Evolutionary conservation across 2,113 vertebrate genomes (phyloP).

Genomic region (Strix aluco): DNA sequence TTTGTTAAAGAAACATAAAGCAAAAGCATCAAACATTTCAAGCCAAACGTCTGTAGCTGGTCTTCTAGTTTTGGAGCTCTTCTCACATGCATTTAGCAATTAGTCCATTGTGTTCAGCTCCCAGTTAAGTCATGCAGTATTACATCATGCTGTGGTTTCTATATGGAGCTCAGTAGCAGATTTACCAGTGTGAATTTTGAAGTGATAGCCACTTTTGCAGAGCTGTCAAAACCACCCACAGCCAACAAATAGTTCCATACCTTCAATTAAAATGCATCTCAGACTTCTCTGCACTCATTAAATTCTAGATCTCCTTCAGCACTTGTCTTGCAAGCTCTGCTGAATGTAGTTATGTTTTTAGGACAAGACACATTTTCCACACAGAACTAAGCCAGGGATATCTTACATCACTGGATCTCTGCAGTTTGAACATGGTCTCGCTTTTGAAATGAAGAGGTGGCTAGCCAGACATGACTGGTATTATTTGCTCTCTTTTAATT

Average conservation of each 20-base stretch:
- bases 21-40: neutral
- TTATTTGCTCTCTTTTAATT: neutral
- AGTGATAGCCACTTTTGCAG: neutral
- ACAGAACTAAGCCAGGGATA: neutral
- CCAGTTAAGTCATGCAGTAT: neutral
- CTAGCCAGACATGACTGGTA: neutral
- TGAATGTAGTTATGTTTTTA: neutral
- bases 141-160: conserved; percentile 1
- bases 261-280: neutral
- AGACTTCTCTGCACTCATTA: neutral
- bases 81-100: neutral
- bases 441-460: neutral
- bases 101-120: neutral
- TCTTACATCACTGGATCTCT: neutral
- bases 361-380: neutral
- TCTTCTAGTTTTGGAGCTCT: neutral
- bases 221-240: neutral
- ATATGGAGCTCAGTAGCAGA: neutral
- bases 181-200: neutral
- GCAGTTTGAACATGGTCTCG: neutral
- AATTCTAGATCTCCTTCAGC: neutral
- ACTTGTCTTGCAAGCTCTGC: neutral
- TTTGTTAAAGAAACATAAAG: neutral
- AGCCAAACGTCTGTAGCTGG: neutral
- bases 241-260: neutral